Percentiles rank a stretch among this genome's conserved stretches.
phyloP scores from a whole-genome alignment of 2,113 vertebrate genomes.

The Eupsittula cactorum region DNA sequence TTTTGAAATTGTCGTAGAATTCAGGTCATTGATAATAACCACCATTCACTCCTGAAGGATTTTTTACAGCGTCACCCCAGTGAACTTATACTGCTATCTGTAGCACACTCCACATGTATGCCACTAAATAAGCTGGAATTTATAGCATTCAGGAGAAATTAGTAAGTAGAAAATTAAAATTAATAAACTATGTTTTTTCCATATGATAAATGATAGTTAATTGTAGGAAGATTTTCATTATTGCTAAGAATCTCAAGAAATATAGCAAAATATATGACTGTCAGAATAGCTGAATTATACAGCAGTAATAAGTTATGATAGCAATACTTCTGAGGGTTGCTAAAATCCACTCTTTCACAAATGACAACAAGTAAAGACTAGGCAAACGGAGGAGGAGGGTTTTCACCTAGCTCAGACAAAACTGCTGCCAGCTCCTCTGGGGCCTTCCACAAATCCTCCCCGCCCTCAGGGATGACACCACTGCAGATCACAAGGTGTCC shows the following conservation, averaged over 20 bases:
- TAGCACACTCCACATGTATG: neutral
- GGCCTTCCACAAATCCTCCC: neutral
- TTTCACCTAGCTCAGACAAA: neutral
- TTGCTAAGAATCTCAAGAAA: neutral
- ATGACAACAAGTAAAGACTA: neutral
- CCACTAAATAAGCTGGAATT: neutral
- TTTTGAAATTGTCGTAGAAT: neutral
- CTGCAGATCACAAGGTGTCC: neutral
- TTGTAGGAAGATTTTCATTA: neutral
- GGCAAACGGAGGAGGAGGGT: neutral
- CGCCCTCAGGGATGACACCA: neutral
- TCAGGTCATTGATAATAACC: constrained; percentile 7
- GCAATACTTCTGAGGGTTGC: neutral
- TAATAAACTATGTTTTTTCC: neutral
- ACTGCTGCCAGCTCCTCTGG: neutral
- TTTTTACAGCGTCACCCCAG: neutral
- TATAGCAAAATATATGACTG: neutral
- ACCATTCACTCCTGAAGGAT: neutral
- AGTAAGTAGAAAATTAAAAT: neutral
- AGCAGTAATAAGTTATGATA: neutral
- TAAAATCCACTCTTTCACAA: neutral
- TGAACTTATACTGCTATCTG: neutral
- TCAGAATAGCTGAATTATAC: neutral
- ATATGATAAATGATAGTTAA: neutral
- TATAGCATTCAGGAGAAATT: neutral